These are phyloP conservation scores for Donacobius atricapilla DNA, from an alignment of 2,113 vertebrate genomes.

Conservation along the genomic window DNA sequence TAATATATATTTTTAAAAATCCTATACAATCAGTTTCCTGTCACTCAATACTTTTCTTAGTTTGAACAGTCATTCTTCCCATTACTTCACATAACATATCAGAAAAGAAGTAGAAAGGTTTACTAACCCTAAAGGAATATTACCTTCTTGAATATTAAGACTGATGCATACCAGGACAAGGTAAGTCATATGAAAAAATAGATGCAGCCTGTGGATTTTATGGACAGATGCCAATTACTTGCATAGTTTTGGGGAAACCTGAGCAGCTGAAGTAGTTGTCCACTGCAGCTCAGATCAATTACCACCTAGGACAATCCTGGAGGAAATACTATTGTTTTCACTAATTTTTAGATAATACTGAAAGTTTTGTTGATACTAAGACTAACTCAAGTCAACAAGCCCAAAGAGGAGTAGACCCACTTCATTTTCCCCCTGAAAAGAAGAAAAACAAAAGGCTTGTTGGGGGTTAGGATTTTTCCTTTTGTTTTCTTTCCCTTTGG, in stretches of 20 bases:
- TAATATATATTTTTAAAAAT: rapidly evolving
- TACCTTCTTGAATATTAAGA: not conserved
- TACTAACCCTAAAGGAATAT: not conserved
- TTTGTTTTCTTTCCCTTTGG: not conserved
- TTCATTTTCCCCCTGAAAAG: not conserved
- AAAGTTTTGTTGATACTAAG: not conserved
- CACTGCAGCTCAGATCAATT: not conserved
- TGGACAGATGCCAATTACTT: rapidly evolving
- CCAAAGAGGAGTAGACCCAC: not conserved
- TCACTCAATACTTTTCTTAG: not conserved
- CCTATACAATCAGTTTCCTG: not conserved
- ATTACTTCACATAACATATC: rapidly evolving
- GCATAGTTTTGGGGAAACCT: not conserved
- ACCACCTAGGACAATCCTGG: not conserved
- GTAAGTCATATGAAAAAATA: not conserved
- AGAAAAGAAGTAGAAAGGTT: not conserved
- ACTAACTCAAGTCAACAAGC: not conserved
- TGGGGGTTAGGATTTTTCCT: not conserved
- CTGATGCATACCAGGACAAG: not conserved
- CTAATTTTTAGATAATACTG: not conserved
- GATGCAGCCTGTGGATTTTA: not conserved
- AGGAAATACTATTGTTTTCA: not conserved
- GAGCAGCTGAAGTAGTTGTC: not conserved
- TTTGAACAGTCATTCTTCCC: not conserved
- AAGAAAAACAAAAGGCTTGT: not conserved